phyloP scores from a whole-genome alignment of 2,888 invertebrate genomes.

The Amphimallon solstitiale region DNA sequence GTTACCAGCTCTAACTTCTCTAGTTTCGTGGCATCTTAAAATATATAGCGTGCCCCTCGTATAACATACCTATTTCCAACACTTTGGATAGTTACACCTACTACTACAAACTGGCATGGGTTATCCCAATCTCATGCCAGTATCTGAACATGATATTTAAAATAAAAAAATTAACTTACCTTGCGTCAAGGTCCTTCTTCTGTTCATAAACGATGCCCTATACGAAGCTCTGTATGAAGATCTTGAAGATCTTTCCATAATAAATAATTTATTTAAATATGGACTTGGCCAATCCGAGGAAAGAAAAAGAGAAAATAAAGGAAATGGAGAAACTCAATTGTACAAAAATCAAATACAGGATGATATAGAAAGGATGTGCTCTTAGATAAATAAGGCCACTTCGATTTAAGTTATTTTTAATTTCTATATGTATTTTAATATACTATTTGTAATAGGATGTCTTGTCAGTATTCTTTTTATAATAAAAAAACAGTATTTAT shows the following conservation, averaged over 20 bases:
- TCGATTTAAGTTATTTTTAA: slow-evolving; percentile 8
- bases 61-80: background rate
- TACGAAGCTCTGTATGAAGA: slow-evolving; percentile 16
- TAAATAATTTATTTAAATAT: slow-evolving; percentile 35
- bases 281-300: slow-evolving; percentile 14
- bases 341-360: slow-evolving; percentile 41
- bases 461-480: too few species aligned
- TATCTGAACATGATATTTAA: background rate
- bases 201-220: slow-evolving; percentile 56
- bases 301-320: slow-evolving; percentile 42
- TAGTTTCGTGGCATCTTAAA: too few species aligned
- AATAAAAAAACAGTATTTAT: too few species aligned
- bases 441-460: too few species aligned
- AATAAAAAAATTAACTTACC: slow-evolving; percentile 52
- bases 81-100: too few species aligned
- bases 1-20: too few species aligned
- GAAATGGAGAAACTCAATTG: slow-evolving; percentile 47
- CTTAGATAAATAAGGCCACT: slow-evolving; percentile 55
- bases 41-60: too few species aligned
- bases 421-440: too few species aligned
- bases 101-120: background rate
- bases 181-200: slow-evolving; percentile 55
- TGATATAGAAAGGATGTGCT: slow-evolving; percentile 1
- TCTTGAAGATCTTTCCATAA: slow-evolving; percentile 55
- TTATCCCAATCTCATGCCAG: slow-evolving; percentile 1